Conservation (phyloP, 2,113 vertebrate species). For the Stegastes partitus region DNA sequence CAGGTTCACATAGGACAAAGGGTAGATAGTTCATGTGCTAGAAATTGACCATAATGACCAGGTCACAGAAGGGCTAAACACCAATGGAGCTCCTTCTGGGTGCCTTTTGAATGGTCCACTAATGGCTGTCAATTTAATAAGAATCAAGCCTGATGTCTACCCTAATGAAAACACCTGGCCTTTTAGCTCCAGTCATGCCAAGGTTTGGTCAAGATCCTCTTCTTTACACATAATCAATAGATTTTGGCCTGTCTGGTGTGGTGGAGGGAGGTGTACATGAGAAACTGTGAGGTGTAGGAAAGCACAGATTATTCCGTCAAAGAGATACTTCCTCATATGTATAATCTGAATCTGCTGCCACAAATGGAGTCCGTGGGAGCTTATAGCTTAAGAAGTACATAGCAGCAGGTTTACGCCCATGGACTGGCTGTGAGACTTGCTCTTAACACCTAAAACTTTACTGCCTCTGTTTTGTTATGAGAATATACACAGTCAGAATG, state of each 20-base stretch:
- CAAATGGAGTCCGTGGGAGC: conserved; percentile 6
- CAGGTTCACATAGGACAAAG: conserved; percentile 66
- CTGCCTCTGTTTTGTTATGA: not conserved
- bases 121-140: conserved; percentile 75
- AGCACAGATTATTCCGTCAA: conserved; percentile 10
- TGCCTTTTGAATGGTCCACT: conserved; percentile 63
- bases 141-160: conserved; percentile 38
- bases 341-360: not conserved
- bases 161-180: conserved; percentile 66
- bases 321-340: not conserved
- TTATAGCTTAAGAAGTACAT: conserved; percentile 9
- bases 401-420: conserved; percentile 2
- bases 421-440: not conserved
- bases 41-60: conserved; percentile 71
- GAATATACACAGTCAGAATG: not conserved
- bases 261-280: not conserved
- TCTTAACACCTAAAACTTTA: not conserved
- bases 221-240: conserved; percentile 56
- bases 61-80: conserved; percentile 78
- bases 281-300: conserved; percentile 12
- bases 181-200: conserved; percentile 26
- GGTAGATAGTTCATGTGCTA: conserved; percentile 64
- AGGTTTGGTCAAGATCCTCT: conserved; percentile 26
- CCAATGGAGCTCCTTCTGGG: conserved; percentile 69
- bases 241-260: conserved; percentile 9